These are phyloP conservation scores for Rambutsinella grinnellia DNA, from an alignment of 2,888 invertebrate species.

Conservation along the genomic window DNA sequence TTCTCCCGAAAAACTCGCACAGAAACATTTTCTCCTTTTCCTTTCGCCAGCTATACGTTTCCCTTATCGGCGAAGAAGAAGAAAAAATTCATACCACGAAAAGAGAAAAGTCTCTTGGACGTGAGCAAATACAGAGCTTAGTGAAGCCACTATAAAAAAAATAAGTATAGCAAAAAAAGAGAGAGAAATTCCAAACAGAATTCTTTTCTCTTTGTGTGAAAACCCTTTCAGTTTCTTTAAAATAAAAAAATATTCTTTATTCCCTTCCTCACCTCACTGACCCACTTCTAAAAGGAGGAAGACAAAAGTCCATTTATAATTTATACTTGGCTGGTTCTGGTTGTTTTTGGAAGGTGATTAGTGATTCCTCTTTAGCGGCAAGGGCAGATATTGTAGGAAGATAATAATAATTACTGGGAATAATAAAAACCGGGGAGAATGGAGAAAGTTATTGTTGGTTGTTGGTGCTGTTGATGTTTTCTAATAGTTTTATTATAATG, in stretches of 20 bases:
- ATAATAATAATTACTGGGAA: neutral
- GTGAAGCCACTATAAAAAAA: no score
- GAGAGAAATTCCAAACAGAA: no score
- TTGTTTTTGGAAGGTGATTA: neutral
- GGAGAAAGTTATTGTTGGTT: constrained; percentile 8
- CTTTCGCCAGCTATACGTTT: neutral
- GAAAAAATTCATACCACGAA: neutral
- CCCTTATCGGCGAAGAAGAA: neutral
- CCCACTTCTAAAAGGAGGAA: neutral
- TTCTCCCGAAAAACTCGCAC: neutral
- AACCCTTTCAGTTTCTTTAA: no score
- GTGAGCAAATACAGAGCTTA: no score
- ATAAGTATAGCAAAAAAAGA: no score
- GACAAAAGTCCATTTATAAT: no score
- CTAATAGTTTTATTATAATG: constrained; percentile 48
- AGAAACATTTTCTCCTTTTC: neutral
- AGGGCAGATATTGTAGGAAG: neutral
- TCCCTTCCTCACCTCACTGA: neutral
- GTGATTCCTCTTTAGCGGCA: no score
- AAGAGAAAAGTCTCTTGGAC: no score
- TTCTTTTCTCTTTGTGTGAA: no score
- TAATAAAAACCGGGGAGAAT: neutral
- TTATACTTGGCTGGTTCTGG: neutral
- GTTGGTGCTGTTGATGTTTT: constrained; percentile 36
- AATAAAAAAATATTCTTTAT: neutral